phyloP scores from a whole-genome alignment of 1,140 invertebrate species.

The Drosophila chauvacae region DNA sequence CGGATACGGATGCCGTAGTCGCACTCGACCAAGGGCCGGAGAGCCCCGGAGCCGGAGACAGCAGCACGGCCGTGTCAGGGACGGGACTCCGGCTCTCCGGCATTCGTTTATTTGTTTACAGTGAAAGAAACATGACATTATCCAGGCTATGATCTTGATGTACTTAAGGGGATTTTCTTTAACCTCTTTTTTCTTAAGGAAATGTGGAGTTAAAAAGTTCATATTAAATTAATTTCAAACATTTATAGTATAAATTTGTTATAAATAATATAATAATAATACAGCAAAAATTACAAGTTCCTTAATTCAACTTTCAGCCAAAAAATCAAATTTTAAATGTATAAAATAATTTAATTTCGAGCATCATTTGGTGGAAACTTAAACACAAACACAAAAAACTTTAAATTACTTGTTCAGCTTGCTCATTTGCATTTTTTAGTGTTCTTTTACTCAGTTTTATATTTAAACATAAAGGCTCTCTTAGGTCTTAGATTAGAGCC shows the following conservation, averaged over 20 bases:
- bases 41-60: constrained; percentile 67
- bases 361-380: not conserved
- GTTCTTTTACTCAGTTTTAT: not conserved
- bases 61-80: constrained; percentile 58
- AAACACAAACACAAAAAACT: not conserved
- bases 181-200: not conserved
- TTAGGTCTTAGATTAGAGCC: not conserved
- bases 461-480: not conserved
- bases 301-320: too few relatives aligned
- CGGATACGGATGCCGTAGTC: constrained; percentile 55
- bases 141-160: not conserved
- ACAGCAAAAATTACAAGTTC: too few relatives aligned
- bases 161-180: not conserved
- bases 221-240: too few relatives aligned
- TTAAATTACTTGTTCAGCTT: not conserved
- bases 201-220: too few relatives aligned
- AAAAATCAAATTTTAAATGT: too few relatives aligned
- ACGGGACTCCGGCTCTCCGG: constrained; percentile 29
- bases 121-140: constrained; percentile 19
- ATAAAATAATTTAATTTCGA: not conserved
- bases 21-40: constrained; percentile 48
- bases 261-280: too few relatives aligned
- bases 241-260: too few relatives aligned
- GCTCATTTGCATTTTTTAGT: not conserved
- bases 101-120: constrained; percentile 36